Conservation (phyloP, 2,797 vertebrate species). For the Columba guinea region DNA sequence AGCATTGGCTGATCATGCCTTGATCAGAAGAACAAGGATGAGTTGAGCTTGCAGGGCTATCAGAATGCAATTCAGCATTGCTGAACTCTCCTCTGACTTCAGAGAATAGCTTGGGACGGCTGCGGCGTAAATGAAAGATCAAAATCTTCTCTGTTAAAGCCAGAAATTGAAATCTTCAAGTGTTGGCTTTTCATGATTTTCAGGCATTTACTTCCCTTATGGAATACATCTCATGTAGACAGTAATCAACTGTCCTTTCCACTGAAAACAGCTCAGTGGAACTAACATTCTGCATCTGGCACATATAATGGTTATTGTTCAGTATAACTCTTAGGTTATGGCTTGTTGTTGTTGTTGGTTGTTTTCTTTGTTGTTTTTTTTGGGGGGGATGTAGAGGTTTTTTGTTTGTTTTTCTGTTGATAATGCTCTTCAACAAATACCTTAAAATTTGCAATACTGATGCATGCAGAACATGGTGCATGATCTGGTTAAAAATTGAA, state of each 20-base stretch:
- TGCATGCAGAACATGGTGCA: not conserved
- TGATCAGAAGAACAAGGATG: not conserved
- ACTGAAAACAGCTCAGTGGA: constrained; percentile 36
- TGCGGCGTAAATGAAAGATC: constrained; percentile 59
- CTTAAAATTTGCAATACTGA: constrained; percentile 48
- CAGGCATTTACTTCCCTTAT: constrained; percentile 27
- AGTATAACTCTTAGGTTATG: not conserved
- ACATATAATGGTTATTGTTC: not conserved
- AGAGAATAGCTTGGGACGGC: constrained; percentile 51
- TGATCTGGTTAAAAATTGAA: constrained; percentile 16
- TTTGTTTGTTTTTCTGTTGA: not conserved
- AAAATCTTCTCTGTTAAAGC: constrained; percentile 56
- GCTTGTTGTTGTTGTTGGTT: not conserved
- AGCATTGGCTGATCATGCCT: not conserved
- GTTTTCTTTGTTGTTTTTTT: not conserved
- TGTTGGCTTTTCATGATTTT: constrained; percentile 30
- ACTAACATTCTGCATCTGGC: constrained; percentile 29
- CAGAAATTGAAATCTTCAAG: constrained; percentile 39
- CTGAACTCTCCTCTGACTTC: constrained; percentile 14
- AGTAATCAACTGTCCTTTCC: constrained; percentile 16
- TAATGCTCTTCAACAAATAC: constrained; percentile 45
- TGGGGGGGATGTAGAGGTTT: not conserved
- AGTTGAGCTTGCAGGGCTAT: not conserved
- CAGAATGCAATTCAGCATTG: constrained; percentile 8
- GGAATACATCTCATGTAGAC: constrained; percentile 22